These are phyloP conservation scores for Tiphia femorata DNA, from an alignment of 2,888 invertebrate genomes.

Conservation along the genomic window DNA sequence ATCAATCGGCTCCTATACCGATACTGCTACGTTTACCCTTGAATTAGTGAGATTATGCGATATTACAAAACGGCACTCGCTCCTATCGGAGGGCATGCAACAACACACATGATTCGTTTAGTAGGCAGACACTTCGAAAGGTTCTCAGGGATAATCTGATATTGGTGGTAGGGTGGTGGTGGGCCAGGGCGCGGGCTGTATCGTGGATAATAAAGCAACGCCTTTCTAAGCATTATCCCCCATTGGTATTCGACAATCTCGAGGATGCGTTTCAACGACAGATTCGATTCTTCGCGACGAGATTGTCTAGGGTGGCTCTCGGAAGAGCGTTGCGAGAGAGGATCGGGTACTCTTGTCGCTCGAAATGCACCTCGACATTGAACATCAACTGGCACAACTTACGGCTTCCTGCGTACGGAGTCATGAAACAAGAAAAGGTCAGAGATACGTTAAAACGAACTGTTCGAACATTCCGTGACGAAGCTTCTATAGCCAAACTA, in stretches of 20 bases:
- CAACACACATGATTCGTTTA: background rate
- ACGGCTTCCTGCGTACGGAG: slow-evolving; percentile 79
- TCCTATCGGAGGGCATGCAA: background rate
- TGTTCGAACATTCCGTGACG: slow-evolving; percentile 15
- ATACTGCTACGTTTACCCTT: background rate
- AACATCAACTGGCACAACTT: slow-evolving; percentile 71
- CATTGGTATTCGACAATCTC: slow-evolving; percentile 27
- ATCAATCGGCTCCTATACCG: background rate
- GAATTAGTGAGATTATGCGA: background rate
- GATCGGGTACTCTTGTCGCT: slow-evolving; percentile 4
- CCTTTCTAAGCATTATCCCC: slow-evolving; percentile 37
- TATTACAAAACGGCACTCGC: background rate
- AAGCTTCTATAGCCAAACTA: slow-evolving; percentile 34
- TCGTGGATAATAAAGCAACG: slow-evolving; percentile 39
- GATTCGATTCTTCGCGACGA: slow-evolving; percentile 21
- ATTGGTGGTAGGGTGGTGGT: too few species aligned
- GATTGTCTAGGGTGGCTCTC: slow-evolving; percentile 32
- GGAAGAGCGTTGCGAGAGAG: slow-evolving; percentile 18
- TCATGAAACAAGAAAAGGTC: slow-evolving; percentile 63
- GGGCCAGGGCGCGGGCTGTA: slow-evolving; percentile 3
- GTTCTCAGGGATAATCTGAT: too few species aligned
- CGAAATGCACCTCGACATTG: slow-evolving; percentile 44
- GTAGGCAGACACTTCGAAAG: slow-evolving; percentile 1
- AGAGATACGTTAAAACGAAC: slow-evolving; percentile 35
- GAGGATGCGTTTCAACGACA: slow-evolving; percentile 39